phyloP scores from a whole-genome alignment of 2,888 invertebrate species.

The Dastarcus helophoroides region DNA sequence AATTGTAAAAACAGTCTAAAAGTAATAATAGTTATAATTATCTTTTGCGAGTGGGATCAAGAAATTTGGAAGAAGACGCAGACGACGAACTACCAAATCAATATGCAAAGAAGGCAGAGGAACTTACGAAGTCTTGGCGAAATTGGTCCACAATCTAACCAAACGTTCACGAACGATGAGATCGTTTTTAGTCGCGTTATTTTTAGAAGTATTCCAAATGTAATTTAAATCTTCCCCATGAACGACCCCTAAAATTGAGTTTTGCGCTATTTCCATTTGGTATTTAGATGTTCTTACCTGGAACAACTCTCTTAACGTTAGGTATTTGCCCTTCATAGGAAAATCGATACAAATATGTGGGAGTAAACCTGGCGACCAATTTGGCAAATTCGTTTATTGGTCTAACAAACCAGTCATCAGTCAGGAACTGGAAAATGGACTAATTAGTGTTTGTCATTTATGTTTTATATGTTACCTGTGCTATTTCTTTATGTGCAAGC shows the following conservation, averaged over 20 bases:
- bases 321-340: conserved; percentile 7
- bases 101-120: too few species aligned
- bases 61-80: too few species aligned
- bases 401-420: conserved; percentile 7
- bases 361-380: conserved; percentile 5
- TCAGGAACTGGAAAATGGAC: conserved; percentile 7
- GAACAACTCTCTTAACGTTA: not conserved
- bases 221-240: conserved; percentile 8
- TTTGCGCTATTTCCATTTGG: not conserved
- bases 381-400: conserved; percentile 7
- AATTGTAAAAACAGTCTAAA: too few species aligned
- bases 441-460: not conserved
- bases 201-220: conserved; percentile 4
- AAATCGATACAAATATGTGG: conserved; percentile 9
- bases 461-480: conserved; percentile 3
- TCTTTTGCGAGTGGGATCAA: too few species aligned
- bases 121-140: conserved; percentile 9
- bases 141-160: conserved; percentile 8
- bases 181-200: conserved; percentile 1
- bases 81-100: too few species aligned
- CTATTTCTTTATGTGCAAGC: conserved; percentile 3
- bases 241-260: conserved; percentile 4
- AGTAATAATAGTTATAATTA: too few species aligned
- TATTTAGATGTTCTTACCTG: conserved; percentile 5
- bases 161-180: conserved; percentile 3